These are phyloP conservation scores for Glomeris marginata DNA, from an alignment of 2,888 invertebrate genomes.

Conservation along the genomic window DNA sequence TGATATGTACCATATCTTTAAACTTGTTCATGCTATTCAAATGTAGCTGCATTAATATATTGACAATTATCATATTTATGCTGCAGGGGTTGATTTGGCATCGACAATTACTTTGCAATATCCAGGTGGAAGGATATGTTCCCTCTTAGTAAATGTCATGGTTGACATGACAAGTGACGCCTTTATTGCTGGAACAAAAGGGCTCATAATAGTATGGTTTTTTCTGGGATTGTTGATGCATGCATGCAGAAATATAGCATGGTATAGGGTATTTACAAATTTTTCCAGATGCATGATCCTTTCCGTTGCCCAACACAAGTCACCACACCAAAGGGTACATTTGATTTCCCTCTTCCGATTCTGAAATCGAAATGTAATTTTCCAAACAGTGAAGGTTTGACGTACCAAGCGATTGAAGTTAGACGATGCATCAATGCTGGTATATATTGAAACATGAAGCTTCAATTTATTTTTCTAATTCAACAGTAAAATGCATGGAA, in stretches of 20 bases:
- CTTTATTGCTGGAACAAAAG: constrained; percentile 50
- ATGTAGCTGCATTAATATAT: background rate
- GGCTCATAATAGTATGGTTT: constrained; percentile 41
- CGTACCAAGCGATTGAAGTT: constrained; percentile 63
- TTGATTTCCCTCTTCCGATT: too few relatives aligned
- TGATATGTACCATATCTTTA: constrained; percentile 1
- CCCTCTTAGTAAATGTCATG: constrained; percentile 37
- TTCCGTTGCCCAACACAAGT: too few relatives aligned
- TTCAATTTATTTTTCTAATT: too few relatives aligned
- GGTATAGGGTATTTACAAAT: too few relatives aligned
- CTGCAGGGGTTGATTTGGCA: constrained; percentile 19
- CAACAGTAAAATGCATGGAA: too few relatives aligned
- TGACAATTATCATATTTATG: background rate
- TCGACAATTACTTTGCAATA: constrained; percentile 51
- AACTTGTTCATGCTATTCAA: background rate
- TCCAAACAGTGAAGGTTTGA: constrained; percentile 53
- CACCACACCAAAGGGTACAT: too few relatives aligned
- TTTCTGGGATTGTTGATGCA: too few relatives aligned
- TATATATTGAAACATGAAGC: constrained; percentile 26
- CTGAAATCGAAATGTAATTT: constrained; percentile 35
- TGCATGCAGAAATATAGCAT: too few relatives aligned
- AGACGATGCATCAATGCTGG: constrained; percentile 51
- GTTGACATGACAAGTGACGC: constrained; percentile 46
- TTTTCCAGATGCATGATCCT: background rate
- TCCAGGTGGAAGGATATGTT: constrained; percentile 46